Percentiles rank a stretch among this genome's conserved stretches.
Evolutionary conservation across 2,113 vertebrate species (phyloP).

Genomic region (Mixornis gularis): DNA sequence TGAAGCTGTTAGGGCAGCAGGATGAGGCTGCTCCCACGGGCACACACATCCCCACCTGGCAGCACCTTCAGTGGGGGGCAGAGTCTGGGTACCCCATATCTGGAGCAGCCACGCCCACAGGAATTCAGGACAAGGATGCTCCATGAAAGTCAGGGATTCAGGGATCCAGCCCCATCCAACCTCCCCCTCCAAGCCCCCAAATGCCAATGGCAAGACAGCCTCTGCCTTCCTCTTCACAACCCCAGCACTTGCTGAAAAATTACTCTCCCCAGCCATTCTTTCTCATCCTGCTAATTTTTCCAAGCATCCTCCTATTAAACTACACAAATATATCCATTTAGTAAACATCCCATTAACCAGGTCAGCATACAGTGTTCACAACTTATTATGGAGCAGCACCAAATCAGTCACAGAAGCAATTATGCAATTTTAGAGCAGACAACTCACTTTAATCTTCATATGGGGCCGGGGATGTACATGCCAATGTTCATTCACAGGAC

Average conservation of each 20-base stretch:
- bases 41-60: background rate
- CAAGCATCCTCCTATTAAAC: constrained; percentile 35
- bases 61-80: background rate
- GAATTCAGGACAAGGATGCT: background rate
- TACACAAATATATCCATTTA: constrained; percentile 48
- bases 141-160: background rate
- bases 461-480: background rate
- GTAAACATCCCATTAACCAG: constrained; percentile 59
- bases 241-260: background rate
- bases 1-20: background rate
- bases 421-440: constrained; percentile 20
- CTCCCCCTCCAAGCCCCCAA: background rate
- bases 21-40: background rate
- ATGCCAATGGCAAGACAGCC: background rate
- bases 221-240: background rate
- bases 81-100: background rate
- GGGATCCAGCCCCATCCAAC: background rate
- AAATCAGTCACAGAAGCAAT: constrained; percentile 50
- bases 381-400: constrained; percentile 30
- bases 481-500: constrained; percentile 8
- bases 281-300: constrained; percentile 39
- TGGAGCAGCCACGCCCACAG: accelerated
- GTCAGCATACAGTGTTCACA: constrained; percentile 29
- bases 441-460: constrained; percentile 45
- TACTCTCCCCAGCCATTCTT: background rate